Percentiles rank a stretch among this genome's conserved stretches.
Conservation (phyloP, 2,797 vertebrate genomes). For the Hydrolagus colliei region DNA sequence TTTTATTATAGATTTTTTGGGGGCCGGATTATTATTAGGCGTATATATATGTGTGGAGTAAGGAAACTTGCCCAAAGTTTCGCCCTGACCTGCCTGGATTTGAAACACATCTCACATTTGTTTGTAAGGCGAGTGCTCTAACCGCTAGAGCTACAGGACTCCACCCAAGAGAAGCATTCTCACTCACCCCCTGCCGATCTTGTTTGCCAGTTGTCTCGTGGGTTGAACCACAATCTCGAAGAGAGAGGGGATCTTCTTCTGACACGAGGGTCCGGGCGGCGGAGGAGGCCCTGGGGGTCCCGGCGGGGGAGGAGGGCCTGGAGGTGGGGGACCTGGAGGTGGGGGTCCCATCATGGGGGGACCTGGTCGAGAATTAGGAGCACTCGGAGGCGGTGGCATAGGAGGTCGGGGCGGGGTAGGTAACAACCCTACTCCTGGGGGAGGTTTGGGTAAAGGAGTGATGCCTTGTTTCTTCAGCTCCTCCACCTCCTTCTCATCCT, state of each 20-base stretch:
- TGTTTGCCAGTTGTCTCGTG: slow-evolving; percentile 85
- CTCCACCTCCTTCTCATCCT: slow-evolving; percentile 93
- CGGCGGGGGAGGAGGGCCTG: slow-evolving; percentile 39
- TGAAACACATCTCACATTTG: no score
- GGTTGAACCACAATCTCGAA: slow-evolving; percentile 90
- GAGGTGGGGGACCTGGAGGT: slow-evolving; percentile 47
- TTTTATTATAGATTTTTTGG: no score
- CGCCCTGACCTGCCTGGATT: no score
- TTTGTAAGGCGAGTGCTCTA: no score
- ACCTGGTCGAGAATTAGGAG: slow-evolving; percentile 38
- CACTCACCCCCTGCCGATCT: slow-evolving; percentile 80
- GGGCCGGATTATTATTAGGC: no score
- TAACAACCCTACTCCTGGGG: slow-evolving; percentile 83
- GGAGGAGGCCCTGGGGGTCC: slow-evolving; percentile 39
- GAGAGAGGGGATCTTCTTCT: slow-evolving; percentile 33
- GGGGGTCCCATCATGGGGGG: slow-evolving; percentile 19
- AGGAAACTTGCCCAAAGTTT: no score
- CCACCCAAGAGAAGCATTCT: no score
- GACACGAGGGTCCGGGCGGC: slow-evolving; percentile 35
- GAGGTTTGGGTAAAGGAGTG: slow-evolving; percentile 87
- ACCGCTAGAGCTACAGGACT: no score
- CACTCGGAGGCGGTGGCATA: slow-evolving; percentile 46
- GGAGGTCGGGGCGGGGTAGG: slow-evolving; percentile 76
- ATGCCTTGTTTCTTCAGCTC: slow-evolving; percentile 94
- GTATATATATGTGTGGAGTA: no score